Conservation (phyloP, 2,797 vertebrate species). For the Vireo griseus region DNA sequence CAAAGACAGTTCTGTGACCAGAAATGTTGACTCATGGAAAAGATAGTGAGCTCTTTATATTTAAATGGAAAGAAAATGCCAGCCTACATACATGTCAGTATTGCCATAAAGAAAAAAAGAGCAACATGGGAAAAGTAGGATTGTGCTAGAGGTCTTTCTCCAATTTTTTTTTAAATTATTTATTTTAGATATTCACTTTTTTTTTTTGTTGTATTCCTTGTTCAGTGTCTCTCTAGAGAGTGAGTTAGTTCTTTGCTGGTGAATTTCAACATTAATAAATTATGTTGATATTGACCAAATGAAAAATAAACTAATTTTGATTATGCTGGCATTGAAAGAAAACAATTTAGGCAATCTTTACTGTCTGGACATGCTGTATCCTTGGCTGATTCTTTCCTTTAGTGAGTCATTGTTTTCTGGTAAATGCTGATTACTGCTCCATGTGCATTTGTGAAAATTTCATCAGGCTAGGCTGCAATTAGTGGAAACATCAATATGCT, state of each 20-base stretch:
- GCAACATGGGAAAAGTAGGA: background rate
- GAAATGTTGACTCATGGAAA: background rate
- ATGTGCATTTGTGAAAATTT: background rate
- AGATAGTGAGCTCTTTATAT: background rate
- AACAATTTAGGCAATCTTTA: constrained; percentile 40
- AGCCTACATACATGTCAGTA: background rate
- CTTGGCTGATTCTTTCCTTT: constrained; percentile 46
- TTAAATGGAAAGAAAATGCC: background rate
- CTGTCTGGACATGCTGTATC: constrained; percentile 41
- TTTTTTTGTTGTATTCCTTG: background rate
- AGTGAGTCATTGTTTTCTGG: constrained; percentile 49
- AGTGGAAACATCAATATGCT: background rate
- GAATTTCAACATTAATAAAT: background rate
- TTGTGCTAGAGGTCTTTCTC: background rate
- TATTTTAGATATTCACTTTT: background rate
- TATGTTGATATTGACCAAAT: background rate
- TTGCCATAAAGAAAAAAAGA: background rate
- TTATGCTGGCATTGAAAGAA: constrained; percentile 41
- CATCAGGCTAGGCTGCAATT: background rate
- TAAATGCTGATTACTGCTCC: constrained; percentile 31
- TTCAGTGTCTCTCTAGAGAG: background rate
- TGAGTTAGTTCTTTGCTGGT: background rate
- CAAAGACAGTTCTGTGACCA: background rate
- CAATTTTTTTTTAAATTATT: background rate
- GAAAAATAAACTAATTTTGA: constrained; percentile 49